Conservation (phyloP, 2,888 invertebrate species). For the Acanthococcus lagerstroemiae region DNA sequence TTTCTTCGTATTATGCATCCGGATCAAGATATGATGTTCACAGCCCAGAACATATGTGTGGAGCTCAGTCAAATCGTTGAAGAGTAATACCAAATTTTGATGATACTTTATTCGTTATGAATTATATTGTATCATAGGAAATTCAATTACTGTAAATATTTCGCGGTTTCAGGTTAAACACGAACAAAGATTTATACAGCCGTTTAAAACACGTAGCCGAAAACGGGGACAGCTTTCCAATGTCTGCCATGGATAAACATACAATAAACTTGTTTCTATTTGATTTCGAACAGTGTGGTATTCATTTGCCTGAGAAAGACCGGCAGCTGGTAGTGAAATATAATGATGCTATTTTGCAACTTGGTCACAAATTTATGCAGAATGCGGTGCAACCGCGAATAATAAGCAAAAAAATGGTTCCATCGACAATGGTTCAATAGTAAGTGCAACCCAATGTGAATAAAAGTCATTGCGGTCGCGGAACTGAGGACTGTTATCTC, state of each 20-base stretch:
- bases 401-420: slow-evolving; percentile 56
- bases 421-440: slow-evolving; percentile 47
- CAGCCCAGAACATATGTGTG: slow-evolving; percentile 84
- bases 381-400: slow-evolving; percentile 60
- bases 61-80: slow-evolving; percentile 86
- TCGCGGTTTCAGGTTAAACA: slow-evolving; percentile 63
- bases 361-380: slow-evolving; percentile 73
- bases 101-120: not conserved
- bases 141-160: not conserved
- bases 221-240: slow-evolving; percentile 56
- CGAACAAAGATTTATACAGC: slow-evolving; percentile 71
- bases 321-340: slow-evolving; percentile 67
- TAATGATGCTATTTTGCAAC: slow-evolving; percentile 69
- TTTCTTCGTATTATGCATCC: slow-evolving; percentile 92
- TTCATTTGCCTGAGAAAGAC: slow-evolving; percentile 71
- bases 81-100: slow-evolving; percentile 49
- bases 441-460: too few species aligned
- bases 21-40: slow-evolving; percentile 56
- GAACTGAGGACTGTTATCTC: too few species aligned
- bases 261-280: slow-evolving; percentile 82
- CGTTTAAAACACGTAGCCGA: slow-evolving; percentile 61
- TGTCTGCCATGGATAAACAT: slow-evolving; percentile 67
- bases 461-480: too few species aligned
- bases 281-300: slow-evolving; percentile 96
- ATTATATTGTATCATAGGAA: not conserved